phyloP scores from a whole-genome alignment of 2,113 vertebrate genomes.

The Pseudolaguvia tuberculata region DNA sequence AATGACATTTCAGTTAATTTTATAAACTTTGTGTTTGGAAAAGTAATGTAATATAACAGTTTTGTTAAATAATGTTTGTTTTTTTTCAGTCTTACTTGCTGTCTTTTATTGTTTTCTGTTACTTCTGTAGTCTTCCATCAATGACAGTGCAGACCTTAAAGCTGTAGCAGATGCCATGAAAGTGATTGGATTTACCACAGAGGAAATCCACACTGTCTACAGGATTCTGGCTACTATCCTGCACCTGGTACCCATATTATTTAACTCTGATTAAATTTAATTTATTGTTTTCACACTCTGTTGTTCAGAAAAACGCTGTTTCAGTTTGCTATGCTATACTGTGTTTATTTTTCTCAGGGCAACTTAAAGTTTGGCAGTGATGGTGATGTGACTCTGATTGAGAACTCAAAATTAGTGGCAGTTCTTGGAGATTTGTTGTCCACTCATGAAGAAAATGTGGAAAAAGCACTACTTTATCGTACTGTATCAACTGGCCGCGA shows the following conservation, averaged over 20 bases:
- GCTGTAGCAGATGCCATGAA: constrained; percentile 94
- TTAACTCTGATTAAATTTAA: neutral
- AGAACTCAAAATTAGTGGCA: constrained; percentile 78
- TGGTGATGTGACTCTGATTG: constrained; percentile 83
- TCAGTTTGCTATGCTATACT: neutral
- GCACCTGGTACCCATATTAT: constrained; percentile 77
- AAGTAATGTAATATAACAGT: too few relatives aligned
- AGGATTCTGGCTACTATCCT: constrained; percentile 91
- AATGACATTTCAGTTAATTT: too few relatives aligned
- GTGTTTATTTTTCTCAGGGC: constrained; percentile 67
- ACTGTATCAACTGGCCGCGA: constrained; percentile 91
- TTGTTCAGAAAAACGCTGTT: neutral
- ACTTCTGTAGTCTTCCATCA: constrained; percentile 78
- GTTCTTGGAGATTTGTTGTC: constrained; percentile 79
- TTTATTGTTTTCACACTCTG: neutral
- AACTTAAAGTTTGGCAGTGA: constrained; percentile 87
- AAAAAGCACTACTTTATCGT: constrained; percentile 90
- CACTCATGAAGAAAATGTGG: constrained; percentile 81
- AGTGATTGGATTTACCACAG: constrained; percentile 90
- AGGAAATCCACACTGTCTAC: constrained; percentile 92
- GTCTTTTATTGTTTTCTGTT: neutral
- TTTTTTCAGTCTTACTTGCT: neutral
- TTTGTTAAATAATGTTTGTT: neutral
- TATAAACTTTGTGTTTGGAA: too few relatives aligned
- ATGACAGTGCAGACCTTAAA: constrained; percentile 85